Percentiles rank a stretch among this genome's conserved stretches.
phyloP scores from a whole-genome alignment of 2,797 vertebrate species.

The Ceyx erithaca region DNA sequence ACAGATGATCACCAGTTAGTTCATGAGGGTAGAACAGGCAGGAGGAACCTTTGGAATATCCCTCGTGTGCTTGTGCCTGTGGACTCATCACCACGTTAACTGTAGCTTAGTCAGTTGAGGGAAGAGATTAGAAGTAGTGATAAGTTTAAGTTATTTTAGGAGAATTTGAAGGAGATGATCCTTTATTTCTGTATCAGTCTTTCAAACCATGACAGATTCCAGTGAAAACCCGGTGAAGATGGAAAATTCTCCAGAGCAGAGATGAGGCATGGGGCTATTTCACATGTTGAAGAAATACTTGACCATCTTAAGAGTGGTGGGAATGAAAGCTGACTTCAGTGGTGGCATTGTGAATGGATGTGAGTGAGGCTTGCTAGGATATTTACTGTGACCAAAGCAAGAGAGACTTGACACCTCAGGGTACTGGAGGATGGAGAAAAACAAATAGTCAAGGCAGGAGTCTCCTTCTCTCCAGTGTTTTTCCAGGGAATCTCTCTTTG shows the following conservation, averaged over 20 bases:
- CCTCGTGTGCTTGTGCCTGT: background rate
- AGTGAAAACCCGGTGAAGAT: background rate
- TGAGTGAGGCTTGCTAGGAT: background rate
- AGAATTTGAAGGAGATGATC: background rate
- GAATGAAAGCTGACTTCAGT: background rate
- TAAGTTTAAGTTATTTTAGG: background rate
- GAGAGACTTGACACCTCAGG: background rate
- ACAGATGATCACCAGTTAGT: background rate
- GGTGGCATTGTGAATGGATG: background rate
- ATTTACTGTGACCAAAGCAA: background rate
- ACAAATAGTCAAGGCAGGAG: background rate
- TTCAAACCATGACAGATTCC: background rate
- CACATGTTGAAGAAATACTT: background rate
- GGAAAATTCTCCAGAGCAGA: background rate
- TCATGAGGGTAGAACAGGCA: background rate
- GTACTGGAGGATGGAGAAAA: background rate
- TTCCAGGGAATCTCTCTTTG: background rate
- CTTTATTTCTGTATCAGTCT: background rate
- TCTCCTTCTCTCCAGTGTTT: background rate
- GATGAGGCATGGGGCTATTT: background rate
- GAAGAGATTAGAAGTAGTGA: background rate
- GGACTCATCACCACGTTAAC: background rate
- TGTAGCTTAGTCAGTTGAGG: background rate
- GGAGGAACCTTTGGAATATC: background rate
- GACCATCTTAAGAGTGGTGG: background rate